These are phyloP conservation scores for Scalopus aquaticus DNA, from an alignment of 2,113 vertebrate species.

Conservation along the genomic window DNA sequence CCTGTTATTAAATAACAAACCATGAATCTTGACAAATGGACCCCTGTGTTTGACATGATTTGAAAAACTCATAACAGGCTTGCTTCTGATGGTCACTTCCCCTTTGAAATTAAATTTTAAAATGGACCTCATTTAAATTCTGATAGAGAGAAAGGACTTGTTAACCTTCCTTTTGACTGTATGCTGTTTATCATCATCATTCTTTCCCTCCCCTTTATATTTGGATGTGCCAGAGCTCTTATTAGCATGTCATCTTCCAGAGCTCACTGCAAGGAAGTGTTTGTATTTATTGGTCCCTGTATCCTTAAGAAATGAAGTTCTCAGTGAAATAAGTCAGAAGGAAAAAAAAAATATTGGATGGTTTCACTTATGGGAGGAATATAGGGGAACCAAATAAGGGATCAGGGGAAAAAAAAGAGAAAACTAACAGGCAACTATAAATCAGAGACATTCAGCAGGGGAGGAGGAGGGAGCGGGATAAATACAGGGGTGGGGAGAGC, in stretches of 20 bases:
- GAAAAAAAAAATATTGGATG: too few relatives aligned
- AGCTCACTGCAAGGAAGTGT: neutral
- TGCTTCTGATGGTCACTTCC: conserved; percentile 59
- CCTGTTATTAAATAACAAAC: conserved; percentile 77
- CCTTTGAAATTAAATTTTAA: conserved; percentile 64
- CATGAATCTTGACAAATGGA: conserved; percentile 79
- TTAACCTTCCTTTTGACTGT: neutral
- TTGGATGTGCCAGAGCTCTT: neutral
- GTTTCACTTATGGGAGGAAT: too few relatives aligned
- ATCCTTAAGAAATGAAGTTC: neutral
- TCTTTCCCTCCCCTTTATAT: neutral
- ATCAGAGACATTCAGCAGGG: too few relatives aligned
- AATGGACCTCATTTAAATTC: conserved; percentile 40
- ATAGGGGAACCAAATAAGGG: too few relatives aligned
- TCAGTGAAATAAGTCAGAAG: too few relatives aligned
- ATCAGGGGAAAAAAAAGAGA: too few relatives aligned
- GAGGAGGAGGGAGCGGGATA: too few relatives aligned
- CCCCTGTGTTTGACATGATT: conserved; percentile 61
- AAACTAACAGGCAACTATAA: too few relatives aligned
- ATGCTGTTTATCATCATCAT: neutral
- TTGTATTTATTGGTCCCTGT: neutral
- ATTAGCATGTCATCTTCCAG: neutral
- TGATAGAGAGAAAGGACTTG: neutral
- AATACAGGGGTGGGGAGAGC: too few relatives aligned
- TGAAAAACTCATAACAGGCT: conserved; percentile 60